Evolutionary conservation across 2,888 invertebrate species (phyloP).

Genomic region (Priapulus caudatus): DNA sequence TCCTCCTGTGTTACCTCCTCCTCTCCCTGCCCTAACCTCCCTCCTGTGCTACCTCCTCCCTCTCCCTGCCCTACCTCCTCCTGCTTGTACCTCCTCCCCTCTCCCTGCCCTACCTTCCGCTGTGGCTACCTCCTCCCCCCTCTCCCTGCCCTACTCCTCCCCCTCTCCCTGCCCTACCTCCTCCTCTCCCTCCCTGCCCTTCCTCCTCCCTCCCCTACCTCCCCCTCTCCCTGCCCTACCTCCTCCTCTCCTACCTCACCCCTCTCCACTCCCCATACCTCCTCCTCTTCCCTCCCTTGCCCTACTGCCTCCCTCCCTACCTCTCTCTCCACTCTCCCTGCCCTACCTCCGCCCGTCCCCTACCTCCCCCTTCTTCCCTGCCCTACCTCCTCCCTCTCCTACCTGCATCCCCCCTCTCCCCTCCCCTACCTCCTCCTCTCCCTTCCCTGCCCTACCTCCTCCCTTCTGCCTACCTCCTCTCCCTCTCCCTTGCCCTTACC

Average conservation of each 20-base stretch:
- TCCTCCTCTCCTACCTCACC: conserved; percentile 8
- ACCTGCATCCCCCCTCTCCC: conserved; percentile 1
- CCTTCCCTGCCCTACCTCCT: background rate
- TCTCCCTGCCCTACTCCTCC: background rate
- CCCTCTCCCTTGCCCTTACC: background rate
- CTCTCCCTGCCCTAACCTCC: too few relatives aligned
- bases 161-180: conserved; percentile 50
- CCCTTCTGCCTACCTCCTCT: background rate
- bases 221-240: conserved; percentile 24
- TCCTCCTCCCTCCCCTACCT: conserved; percentile 59
- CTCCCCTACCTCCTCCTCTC: background rate
- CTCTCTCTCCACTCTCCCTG: background rate
- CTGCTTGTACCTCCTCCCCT: background rate
- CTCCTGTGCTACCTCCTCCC: too few relatives aligned
- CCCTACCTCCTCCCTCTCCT: conserved; percentile 3
- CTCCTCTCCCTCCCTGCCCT: conserved; percentile 56
- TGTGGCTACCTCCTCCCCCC: conserved; percentile 34
- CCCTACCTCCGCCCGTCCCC: too few relatives aligned
- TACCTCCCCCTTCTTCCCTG: background rate
- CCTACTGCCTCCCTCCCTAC: background rate
- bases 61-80: too few relatives aligned
- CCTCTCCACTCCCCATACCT: conserved; percentile 1
- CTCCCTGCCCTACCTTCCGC: conserved; percentile 4
- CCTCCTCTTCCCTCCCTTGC: conserved; percentile 4
- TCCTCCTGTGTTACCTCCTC: too few relatives aligned